phyloP scores from a whole-genome alignment of 35 echinoderm and acorn worm species.

The Apostichopus parvimensis region DNA sequence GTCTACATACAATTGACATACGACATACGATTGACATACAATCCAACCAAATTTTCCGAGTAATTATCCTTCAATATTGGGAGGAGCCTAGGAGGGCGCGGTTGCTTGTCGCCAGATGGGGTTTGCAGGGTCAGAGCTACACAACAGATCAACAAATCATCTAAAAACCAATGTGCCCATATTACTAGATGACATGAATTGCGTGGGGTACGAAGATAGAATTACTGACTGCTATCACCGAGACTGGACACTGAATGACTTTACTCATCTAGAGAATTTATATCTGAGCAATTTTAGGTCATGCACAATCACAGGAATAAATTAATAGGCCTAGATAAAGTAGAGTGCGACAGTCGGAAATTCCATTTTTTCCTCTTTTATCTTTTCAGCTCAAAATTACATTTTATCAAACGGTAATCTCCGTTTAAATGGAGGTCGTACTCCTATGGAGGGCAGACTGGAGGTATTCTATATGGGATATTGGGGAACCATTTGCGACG shows the following conservation, averaged over 20 bases:
- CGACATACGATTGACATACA: too few relatives aligned
- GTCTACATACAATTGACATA: too few relatives aligned
- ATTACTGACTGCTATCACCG: constrained; percentile 42
- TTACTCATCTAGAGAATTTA: constrained; percentile 51
- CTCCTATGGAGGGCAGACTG: constrained; percentile 45
- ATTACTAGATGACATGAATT: constrained; percentile 55
- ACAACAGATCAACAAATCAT: not conserved
- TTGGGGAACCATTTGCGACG: constrained; percentile 56
- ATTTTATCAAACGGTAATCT: constrained; percentile 14
- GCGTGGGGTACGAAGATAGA: constrained; percentile 36
- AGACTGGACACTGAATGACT: constrained; percentile 46
- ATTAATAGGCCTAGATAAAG: too few relatives aligned
- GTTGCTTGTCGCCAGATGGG: constrained; percentile 54
- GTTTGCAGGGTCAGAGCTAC: not conserved
- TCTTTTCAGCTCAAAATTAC: constrained; percentile 9
- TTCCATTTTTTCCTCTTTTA: not conserved
- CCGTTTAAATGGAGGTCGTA: constrained; percentile 46
- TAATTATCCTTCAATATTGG: too few relatives aligned
- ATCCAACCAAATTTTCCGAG: too few relatives aligned
- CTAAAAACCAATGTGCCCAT: constrained; percentile 7
- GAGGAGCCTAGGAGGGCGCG: not conserved
- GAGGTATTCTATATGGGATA: constrained; percentile 44
- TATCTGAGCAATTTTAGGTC: too few relatives aligned
- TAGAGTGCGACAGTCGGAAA: too few relatives aligned
- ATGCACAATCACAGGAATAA: too few relatives aligned